Evolutionary conservation across 2,888 invertebrate species (phyloP), one percentile per base, ranked within the genome.

Genomic region (Aproaerema taeniolella): DNA sequence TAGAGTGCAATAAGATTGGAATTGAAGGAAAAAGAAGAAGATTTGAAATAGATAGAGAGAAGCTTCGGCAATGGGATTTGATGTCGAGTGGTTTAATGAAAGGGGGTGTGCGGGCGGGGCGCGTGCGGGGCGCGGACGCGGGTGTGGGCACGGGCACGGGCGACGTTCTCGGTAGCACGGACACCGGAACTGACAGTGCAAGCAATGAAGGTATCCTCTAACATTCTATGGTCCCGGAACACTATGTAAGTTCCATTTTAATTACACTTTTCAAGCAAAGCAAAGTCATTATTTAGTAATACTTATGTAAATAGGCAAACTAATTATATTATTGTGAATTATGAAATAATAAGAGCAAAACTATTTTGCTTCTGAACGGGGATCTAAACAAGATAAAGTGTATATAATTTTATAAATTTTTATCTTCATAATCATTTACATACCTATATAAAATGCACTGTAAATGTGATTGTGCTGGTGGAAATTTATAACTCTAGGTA

Each of bases 41-140:
- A 38, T 87, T 89, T 56, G 91, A 91, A 72, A 91, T 95, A 59
- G 95, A 95, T 82, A 90, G 95, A 58, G 95, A 95, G 81, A 95
- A 93, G 55, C 88, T 95, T 55, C 89, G 95, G 38, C 95, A 95
- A 66, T 95, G 95, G 95, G 95, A 95, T 81, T 89, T 95, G 59
- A 90, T 95, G 91, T 95, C 95, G 44, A 95, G 95, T 87, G 95
- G 91, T 50, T 86, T 92, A 55, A 90, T 91, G 89, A 91, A 82
- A 58, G 70, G 67, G 51, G 72, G 68, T 45, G 57, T 54, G 56
- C 74, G 75, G 75, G 78, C 54, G 57, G 75, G 76, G 55, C 70
- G 76, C 61, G 80, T 78, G 76, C 75, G 77, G 71, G 74, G 79
- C 11, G 15, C 17, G 33, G 36, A 47, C 53, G 53, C 52, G 52